Evolutionary conservation across 2,113 vertebrate species (phyloP).

Genomic region (Oncorhynchus mykiss): DNA sequence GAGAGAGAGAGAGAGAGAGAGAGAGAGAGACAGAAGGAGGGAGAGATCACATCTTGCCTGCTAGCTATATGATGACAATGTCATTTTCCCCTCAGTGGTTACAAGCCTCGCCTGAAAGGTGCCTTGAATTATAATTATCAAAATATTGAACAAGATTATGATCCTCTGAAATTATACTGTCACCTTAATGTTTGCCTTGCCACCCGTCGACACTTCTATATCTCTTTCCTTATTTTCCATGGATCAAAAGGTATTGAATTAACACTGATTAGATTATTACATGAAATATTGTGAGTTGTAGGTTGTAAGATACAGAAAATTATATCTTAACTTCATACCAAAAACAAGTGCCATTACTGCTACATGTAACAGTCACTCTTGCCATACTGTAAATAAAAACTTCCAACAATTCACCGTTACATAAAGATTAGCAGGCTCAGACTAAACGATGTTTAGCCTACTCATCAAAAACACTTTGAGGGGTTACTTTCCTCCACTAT

Average conservation of each 20-base stretch:
- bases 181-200: slow-evolving; percentile 40
- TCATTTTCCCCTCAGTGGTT: slow-evolving; percentile 70
- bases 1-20: slow-evolving; percentile 53
- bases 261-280: not conserved
- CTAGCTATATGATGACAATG: slow-evolving; percentile 77
- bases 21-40: slow-evolving; percentile 28
- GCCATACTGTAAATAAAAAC: too few relatives aligned
- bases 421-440: too few relatives aligned
- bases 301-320: too few relatives aligned
- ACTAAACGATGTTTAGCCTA: too few relatives aligned
- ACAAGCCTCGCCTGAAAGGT: slow-evolving; percentile 64
- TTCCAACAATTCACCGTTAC: too few relatives aligned
- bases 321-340: too few relatives aligned
- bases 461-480: too few relatives aligned
- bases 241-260: slow-evolving; percentile 15
- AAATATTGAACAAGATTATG: slow-evolving; percentile 77
- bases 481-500: not conserved
- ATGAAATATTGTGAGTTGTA: too few relatives aligned
- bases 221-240: too few relatives aligned
- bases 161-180: slow-evolving; percentile 60
- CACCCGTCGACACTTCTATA: not conserved
- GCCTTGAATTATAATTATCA: slow-evolving; percentile 77
- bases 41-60: slow-evolving; percentile 66
- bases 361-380: too few relatives aligned
- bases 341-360: too few relatives aligned